A percentile compares a stretch with the other conserved stretches of the same genome.
These are phyloP conservation scores for Aphaenogaster floridana DNA, from an alignment of 1,140 invertebrate species.

Conservation along the genomic window DNA sequence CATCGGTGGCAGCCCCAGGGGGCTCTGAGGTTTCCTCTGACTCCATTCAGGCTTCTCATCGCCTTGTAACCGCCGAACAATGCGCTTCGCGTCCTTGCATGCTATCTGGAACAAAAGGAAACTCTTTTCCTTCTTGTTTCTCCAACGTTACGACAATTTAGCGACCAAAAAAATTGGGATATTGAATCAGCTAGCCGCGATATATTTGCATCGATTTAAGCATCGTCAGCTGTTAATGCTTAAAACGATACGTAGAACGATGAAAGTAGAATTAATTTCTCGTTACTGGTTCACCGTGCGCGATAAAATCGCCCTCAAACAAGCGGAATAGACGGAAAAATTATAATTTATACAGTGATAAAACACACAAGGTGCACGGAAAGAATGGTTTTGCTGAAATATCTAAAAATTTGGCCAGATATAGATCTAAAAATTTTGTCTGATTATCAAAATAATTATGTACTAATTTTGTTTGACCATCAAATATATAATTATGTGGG, in stretches of 20 bases:
- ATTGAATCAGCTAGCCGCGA: too few relatives aligned
- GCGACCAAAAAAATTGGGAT: too few relatives aligned
- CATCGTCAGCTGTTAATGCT: too few relatives aligned
- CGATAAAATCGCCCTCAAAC: neutral
- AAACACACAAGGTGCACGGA: neutral
- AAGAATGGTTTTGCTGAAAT: too few relatives aligned
- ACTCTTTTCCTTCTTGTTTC: neutral
- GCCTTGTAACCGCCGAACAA: constrained; percentile 77
- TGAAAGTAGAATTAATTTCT: neutral
- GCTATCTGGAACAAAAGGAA: constrained; percentile 77
- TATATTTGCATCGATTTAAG: too few relatives aligned
- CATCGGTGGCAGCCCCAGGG: constrained; percentile 83
- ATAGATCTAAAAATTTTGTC: too few relatives aligned
- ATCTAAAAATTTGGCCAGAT: too few relatives aligned
- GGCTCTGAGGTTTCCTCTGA: constrained; percentile 85
- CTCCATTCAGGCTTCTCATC: constrained; percentile 85
- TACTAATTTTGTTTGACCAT: too few relatives aligned
- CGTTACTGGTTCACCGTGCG: neutral
- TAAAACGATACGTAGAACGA: neutral
- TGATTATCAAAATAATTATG: too few relatives aligned
- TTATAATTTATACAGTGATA: constrained; percentile 1
- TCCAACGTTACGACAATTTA: neutral
- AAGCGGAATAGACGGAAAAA: neutral
- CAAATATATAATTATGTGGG: too few relatives aligned
- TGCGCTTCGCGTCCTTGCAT: constrained; percentile 77